Conservation (phyloP, 2,113 vertebrate genomes). For the Panthera uncia region DNA sequence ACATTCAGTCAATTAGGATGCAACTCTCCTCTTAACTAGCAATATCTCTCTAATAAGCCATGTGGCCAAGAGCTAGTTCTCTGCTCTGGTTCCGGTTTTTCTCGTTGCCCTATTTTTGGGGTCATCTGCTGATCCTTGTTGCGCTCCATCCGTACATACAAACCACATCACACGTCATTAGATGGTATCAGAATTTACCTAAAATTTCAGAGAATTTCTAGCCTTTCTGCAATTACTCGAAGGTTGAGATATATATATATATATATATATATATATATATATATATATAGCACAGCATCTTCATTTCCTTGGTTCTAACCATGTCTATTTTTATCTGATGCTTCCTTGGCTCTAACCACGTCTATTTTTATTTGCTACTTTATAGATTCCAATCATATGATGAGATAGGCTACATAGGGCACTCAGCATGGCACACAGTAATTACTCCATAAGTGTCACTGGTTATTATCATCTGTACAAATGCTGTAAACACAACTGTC, state of each 20-base stretch:
- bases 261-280: no score
- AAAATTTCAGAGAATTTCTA: constrained; percentile 11
- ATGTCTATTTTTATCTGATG: constrained; percentile 46
- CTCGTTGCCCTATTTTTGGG: not conserved
- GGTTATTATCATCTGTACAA: not conserved
- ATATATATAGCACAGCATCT: not conserved
- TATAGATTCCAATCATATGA: constrained; percentile 39
- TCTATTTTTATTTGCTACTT: constrained; percentile 39
- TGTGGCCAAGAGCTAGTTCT: not conserved
- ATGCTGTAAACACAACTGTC: not conserved
- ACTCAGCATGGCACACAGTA: not conserved
- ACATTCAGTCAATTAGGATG: not conserved
- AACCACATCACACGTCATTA: not conserved
- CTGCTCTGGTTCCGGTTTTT: not conserved
- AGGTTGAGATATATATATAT: not conserved
- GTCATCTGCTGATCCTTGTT: not conserved
- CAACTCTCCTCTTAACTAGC: not conserved
- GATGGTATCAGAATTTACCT: not conserved
- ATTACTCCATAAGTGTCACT: not conserved
- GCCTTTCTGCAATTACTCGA: constrained; percentile 6
- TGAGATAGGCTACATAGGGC: not conserved
- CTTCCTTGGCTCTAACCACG: constrained; percentile 46
- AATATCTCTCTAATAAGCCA: not conserved
- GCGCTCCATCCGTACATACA: not conserved
- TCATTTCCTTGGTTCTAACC: constrained; percentile 48